Evolutionary conservation across 2,888 invertebrate genomes (phyloP), one percentile per base, ranked within the genome.

Genomic region (Catocala nupta): DNA sequence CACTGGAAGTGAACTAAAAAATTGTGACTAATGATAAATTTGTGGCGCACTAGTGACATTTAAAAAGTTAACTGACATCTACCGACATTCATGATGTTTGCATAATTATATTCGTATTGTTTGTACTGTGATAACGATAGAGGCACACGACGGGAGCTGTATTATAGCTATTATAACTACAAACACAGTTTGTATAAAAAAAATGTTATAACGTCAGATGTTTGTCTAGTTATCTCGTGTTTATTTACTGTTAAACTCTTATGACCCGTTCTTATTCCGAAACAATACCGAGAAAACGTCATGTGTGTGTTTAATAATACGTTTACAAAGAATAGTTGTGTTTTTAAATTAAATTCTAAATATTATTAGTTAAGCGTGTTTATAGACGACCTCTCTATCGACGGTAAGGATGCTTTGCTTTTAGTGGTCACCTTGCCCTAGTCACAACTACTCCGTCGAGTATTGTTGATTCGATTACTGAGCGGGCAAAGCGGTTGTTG

Each of bases 71-170:
- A 39, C 36, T 39, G 1, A 39, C 36, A 8, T 7, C 36, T 39
- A 39, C 36, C 36, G 36, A 39, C 36, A 7, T 9, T 6, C 36
- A 39, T 39, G 36, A 8, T 83, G 80, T 84, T 81, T 79, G 79
- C 80, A 75, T 66, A n/a, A n/a, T n/a, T n/a, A 73, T 68, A 67
- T 59, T 64, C 68, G 57, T 73, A 72, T 77, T 84, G 87, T 89
- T 88, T 86, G 79, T 69, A 70, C 72, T 70, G 58, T 81, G 83
- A 82, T 84, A 81, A 78, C 69, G 73, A 68, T 67, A 66, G 85
- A 84, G 88, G 89, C 85, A 68, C 86, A 64, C 45, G 68, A 61
- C 75, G 84, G 87, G 87, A 82, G 72, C 33, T 34, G 9, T 8
- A 36, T 8, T 53, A 44, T 59, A 58, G 16, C 51, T 43, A 50